A percentile compares a stretch with the other conserved stretches of the same genome.
These are phyloP conservation scores for Acanthis flammea DNA, from an alignment of 2,797 vertebrate genomes.

Conservation along the genomic window DNA sequence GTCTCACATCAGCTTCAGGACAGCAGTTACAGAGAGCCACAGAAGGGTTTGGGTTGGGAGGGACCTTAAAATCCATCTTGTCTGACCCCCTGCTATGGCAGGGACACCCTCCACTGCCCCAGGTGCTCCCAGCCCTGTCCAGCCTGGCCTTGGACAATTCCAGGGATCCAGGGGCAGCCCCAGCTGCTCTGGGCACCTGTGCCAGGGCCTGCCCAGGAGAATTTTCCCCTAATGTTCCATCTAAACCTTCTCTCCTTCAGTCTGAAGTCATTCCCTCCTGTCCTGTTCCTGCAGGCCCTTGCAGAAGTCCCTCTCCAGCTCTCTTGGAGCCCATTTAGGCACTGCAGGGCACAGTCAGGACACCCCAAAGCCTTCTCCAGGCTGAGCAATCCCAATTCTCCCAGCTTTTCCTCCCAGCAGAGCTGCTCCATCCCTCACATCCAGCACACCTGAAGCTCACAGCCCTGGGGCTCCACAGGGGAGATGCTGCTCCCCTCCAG, in stretches of 20 bases:
- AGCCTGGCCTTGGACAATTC: fast-evolving
- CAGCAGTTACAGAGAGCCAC: not conserved
- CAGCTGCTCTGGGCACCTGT: not conserved
- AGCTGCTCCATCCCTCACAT: not conserved
- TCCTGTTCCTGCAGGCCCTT: not conserved
- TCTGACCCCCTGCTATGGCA: not conserved
- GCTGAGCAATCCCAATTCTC: not conserved
- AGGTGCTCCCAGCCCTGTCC: not conserved
- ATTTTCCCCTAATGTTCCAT: not conserved
- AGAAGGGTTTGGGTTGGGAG: not conserved
- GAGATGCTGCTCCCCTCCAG: fast-evolving
- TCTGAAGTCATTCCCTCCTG: not conserved
- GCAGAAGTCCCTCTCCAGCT: not conserved
- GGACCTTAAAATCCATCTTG: not conserved
- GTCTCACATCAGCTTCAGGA: not conserved
- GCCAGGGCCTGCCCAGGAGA: fast-evolving
- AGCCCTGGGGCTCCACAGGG: fast-evolving
- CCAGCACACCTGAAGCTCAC: not conserved
- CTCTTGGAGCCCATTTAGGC: not conserved
- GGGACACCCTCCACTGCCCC: fast-evolving
- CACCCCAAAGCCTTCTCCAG: not conserved
- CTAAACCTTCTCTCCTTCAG: not conserved
- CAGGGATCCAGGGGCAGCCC: not conserved
- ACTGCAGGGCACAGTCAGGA: fast-evolving
- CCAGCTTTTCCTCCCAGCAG: not conserved